Conservation (phyloP, 2,888 invertebrate genomes). For the Pseudolycoriella hygida region DNA sequence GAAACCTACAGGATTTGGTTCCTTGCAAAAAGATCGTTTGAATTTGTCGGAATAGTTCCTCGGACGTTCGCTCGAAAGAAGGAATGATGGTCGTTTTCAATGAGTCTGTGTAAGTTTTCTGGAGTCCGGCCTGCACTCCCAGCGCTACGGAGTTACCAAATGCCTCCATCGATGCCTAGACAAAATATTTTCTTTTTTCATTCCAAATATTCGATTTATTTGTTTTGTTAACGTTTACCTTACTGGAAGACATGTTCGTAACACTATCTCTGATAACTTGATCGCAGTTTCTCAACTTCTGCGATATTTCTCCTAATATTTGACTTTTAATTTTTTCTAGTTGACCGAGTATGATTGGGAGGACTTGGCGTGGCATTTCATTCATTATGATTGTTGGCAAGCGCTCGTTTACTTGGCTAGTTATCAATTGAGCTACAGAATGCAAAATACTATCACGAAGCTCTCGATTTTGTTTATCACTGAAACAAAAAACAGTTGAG, state of each 20-base stretch:
- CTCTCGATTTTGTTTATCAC: slow-evolving; percentile 32
- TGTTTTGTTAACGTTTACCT: slow-evolving; percentile 32
- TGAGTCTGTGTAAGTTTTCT: slow-evolving; percentile 59
- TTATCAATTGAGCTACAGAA: slow-evolving; percentile 35
- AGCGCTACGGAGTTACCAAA: slow-evolving; percentile 49
- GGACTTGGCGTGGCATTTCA: slow-evolving; percentile 36
- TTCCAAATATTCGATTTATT: slow-evolving; percentile 4
- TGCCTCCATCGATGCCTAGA: slow-evolving; percentile 54
- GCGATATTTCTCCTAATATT: slow-evolving; percentile 52
- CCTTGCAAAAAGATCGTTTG: slow-evolving; percentile 77
- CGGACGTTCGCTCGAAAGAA: slow-evolving; percentile 70
- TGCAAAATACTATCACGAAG: slow-evolving; percentile 33
- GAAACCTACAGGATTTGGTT: slow-evolving; percentile 75
- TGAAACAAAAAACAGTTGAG: too few relatives aligned
- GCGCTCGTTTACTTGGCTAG: slow-evolving; percentile 32
- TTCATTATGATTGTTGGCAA: slow-evolving; percentile 35
- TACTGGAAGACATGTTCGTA: slow-evolving; percentile 58
- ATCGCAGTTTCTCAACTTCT: slow-evolving; percentile 56
- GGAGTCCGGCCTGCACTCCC: slow-evolving; percentile 54
- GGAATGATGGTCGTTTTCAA: slow-evolving; percentile 64
- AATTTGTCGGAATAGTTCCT: slow-evolving; percentile 75
- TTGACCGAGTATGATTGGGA: slow-evolving; percentile 42
- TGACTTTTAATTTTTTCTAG: slow-evolving; percentile 58
- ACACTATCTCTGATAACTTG: slow-evolving; percentile 61
- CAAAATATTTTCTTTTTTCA: slow-evolving; percentile 11